Conservation (phyloP, 2,888 invertebrate species). For the Syrphus vitripennis region DNA sequence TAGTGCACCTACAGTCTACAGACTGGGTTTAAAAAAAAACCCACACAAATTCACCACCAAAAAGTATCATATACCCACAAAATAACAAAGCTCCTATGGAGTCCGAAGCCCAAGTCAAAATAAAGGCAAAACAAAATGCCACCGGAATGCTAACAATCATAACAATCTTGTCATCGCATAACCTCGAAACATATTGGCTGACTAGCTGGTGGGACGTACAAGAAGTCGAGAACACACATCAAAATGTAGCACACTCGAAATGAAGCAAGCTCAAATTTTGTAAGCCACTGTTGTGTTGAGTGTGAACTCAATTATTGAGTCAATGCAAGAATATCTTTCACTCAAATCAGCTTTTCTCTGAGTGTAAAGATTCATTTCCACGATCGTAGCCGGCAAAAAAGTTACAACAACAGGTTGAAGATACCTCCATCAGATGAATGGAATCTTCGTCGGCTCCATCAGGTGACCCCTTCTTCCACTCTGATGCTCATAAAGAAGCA, state of each 20-base stretch:
- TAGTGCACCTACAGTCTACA: neutral
- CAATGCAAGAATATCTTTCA: neutral
- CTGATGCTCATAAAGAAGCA: neutral
- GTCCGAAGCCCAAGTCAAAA: slow-evolving; percentile 8
- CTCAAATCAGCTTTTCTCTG: slow-evolving; percentile 54
- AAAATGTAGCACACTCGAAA: slow-evolving; percentile 43
- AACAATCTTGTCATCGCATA: slow-evolving; percentile 46
- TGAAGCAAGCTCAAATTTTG: neutral
- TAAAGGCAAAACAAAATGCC: slow-evolving; percentile 34
- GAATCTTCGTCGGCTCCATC: slow-evolving; percentile 14
- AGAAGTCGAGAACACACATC: neutral
- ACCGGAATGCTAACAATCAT: slow-evolving; percentile 45
- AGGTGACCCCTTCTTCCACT: neutral
- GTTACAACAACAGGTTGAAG: slow-evolving; percentile 60
- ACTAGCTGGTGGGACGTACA: neutral
- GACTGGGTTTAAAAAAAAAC: slow-evolving; percentile 26
- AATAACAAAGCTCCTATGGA: neutral
- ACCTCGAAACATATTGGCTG: slow-evolving; percentile 1
- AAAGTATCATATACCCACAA: neutral
- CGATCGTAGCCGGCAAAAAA: slow-evolving; percentile 55
- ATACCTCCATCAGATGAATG: slow-evolving; percentile 54
- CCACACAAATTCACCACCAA: slow-evolving; percentile 30
- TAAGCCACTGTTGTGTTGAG: slow-evolving; percentile 51
- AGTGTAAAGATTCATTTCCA: slow-evolving; percentile 30
- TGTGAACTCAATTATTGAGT: slow-evolving; percentile 36